Conservation (phyloP, 2,113 vertebrate genomes). For the Meles meles region DNA sequence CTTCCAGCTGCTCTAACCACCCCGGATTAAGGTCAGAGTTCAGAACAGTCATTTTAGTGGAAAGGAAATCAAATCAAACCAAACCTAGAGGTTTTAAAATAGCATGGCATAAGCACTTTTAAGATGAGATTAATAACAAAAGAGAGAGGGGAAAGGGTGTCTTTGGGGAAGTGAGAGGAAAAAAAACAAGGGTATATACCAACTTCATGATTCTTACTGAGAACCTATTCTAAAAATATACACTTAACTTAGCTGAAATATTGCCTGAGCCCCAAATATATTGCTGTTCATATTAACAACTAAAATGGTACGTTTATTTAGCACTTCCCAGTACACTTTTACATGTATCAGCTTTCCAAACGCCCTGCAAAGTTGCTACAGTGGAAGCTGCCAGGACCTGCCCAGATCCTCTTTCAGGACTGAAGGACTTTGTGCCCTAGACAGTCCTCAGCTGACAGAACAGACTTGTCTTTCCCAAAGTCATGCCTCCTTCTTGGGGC, state of each 20-base stretch:
- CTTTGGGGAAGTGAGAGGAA: constrained; percentile 64
- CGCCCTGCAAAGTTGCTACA: background rate
- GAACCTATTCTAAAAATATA: background rate
- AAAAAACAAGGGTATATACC: constrained; percentile 53
- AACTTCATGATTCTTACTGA: constrained; percentile 31
- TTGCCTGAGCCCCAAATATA: background rate
- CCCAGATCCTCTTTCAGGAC: background rate
- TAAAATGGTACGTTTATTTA: background rate
- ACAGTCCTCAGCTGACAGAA: background rate
- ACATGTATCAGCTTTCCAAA: background rate
- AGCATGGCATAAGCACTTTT: constrained; percentile 68
- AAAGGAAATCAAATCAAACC: constrained; percentile 73
- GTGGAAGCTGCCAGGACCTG: background rate
- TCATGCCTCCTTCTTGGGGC: background rate
- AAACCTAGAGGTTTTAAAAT: constrained; percentile 71
- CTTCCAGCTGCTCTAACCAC: constrained; percentile 64
- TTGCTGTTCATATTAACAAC: background rate
- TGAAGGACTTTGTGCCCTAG: background rate
- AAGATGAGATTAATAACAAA: constrained; percentile 72
- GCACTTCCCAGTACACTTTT: background rate
- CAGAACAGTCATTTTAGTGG: constrained; percentile 74
- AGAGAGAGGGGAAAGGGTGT: constrained; percentile 48
- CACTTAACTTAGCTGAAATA: background rate
- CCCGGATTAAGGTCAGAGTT: constrained; percentile 73
- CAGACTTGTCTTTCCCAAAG: background rate